A percentile compares a stretch with the other conserved stretches of the same genome.
Conservation (phyloP, 2,113 vertebrate species). For the Microcebus ravelobensis region DNA sequence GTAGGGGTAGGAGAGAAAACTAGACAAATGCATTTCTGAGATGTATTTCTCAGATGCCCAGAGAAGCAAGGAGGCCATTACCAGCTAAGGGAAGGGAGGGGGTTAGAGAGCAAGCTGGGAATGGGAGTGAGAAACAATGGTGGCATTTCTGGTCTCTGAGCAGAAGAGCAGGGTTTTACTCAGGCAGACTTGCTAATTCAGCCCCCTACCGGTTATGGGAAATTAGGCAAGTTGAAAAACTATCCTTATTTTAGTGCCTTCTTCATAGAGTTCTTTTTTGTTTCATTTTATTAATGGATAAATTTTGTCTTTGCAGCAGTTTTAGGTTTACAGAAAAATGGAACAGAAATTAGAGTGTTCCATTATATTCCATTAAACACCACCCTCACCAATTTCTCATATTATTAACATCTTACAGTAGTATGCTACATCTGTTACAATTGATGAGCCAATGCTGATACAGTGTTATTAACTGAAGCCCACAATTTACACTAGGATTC, state of each 20-base stretch:
- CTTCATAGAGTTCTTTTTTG: not conserved
- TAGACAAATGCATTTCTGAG: not conserved
- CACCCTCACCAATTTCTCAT: not conserved
- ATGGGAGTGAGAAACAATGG: not conserved
- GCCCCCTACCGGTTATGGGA: not conserved
- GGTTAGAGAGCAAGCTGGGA: not conserved
- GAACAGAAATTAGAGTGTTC: not conserved
- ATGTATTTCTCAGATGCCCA: not conserved
- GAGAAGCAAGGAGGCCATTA: not conserved
- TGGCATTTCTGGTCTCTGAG: not conserved
- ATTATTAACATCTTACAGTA: not conserved
- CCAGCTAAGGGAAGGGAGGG: not conserved
- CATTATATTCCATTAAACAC: not conserved
- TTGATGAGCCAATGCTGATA: not conserved
- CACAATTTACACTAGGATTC: not conserved
- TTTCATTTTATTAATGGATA: not conserved
- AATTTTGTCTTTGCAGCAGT: not conserved
- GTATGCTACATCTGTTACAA: not conserved
- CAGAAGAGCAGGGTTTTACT: not conserved
- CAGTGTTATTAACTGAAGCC: not conserved
- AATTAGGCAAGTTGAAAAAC: not conserved
- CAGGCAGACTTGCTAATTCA: not conserved
- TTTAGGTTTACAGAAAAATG: not conserved
- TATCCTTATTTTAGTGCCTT: not conserved
- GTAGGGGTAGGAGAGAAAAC: not conserved